Base-by-base conservation (phyloP, 1,140 invertebrate genomes). In the Micrasema longulum region DNA sequence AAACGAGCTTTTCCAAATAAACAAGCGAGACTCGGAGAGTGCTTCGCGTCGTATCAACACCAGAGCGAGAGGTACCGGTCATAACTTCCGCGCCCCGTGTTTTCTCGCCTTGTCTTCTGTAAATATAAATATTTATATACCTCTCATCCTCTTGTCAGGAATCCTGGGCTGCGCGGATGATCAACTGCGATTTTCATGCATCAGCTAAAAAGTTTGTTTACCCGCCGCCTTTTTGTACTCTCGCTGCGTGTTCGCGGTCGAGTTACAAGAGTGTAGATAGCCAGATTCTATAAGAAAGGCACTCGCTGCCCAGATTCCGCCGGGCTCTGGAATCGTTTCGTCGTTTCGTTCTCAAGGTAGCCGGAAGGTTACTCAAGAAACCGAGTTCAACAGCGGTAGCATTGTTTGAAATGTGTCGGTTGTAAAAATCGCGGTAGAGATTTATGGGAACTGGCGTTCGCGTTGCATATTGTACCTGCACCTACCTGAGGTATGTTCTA, bases 391-490 rank as follows among this genome's bases (percentile, higher is more conserved):
- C 53, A 16, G 14, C n/a, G 53, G 53, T 57, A n/a, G 53, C 53
- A 36, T 57, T 57, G 53, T 57, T 57, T 57, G 31, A 57, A 36
- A 57, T 57, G 12, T n/a, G n/a, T n/a, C n/a, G n/a, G 12, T 57
- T 36, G 53, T 18, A 57, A 57, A 57, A 35, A 57, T 53, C 18
- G 16, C 53, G 14, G 10, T 10, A 16, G 53, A 57, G 53, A 57
- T 57, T 57, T 57, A 57, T 57, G 52, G n/a, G 52, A 53, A 53
- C 52, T 53, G 53, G 23, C 9, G n/a, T 36, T n/a, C 53, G n/a
- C n/a, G 50, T n/a, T 53, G 22, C 50, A 53, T 53, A 53, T 23
- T 53, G 50, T 23, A 23, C 18, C 20, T 22, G 48, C 9, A 11
- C 47, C 22, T n/a, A 9, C 48, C n/a, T n/a, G n/a, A n/a, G n/a